A percentile compares a stretch with the other conserved stretches of the same genome.
These are phyloP conservation scores for Engraulis encrasicolus DNA, from an alignment of 2,113 vertebrate species.

Conservation along the genomic window DNA sequence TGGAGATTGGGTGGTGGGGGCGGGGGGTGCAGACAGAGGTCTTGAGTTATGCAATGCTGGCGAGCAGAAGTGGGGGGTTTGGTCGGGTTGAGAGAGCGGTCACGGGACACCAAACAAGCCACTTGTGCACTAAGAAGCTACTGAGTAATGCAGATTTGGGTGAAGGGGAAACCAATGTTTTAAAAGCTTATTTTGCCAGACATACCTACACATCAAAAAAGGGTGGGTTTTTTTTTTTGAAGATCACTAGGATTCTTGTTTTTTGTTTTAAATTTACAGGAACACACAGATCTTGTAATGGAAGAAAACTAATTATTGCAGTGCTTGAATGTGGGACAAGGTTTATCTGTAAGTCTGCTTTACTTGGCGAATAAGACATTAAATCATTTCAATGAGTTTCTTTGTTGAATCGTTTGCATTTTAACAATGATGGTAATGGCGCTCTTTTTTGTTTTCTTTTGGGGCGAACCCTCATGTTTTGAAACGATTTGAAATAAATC, in stretches of 20 bases:
- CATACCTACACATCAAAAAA: constrained; percentile 49
- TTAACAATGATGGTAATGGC: constrained; percentile 80
- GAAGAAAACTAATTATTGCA: constrained; percentile 75
- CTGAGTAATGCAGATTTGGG: constrained; percentile 72
- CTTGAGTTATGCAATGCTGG: not conserved
- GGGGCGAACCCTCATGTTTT: not conserved
- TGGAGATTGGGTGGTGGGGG: constrained; percentile 73
- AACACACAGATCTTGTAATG: constrained; percentile 70
- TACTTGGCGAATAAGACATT: constrained; percentile 59
- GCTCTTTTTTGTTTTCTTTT: not conserved
- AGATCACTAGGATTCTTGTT: constrained; percentile 71
- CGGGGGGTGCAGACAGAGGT: constrained; percentile 78
- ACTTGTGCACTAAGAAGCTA: constrained; percentile 87
- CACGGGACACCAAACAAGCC: constrained; percentile 78
- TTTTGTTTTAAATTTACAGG: constrained; percentile 68
- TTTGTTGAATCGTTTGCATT: constrained; percentile 79
- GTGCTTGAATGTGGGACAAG: constrained; percentile 80
- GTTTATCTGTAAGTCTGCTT: constrained; percentile 84
- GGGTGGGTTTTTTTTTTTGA: constrained; percentile 59
- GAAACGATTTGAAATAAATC: constrained; percentile 59
- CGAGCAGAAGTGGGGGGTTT: constrained; percentile 62
- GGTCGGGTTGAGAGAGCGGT: constrained; percentile 60
- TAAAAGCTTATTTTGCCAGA: constrained; percentile 64
- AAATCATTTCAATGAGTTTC: constrained; percentile 66
- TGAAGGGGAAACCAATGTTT: constrained; percentile 63